A percentile compares a stretch with the other conserved stretches of the same genome.
Conservation (phyloP, 2,888 invertebrate species). For the Drosophila longiperda region DNA sequence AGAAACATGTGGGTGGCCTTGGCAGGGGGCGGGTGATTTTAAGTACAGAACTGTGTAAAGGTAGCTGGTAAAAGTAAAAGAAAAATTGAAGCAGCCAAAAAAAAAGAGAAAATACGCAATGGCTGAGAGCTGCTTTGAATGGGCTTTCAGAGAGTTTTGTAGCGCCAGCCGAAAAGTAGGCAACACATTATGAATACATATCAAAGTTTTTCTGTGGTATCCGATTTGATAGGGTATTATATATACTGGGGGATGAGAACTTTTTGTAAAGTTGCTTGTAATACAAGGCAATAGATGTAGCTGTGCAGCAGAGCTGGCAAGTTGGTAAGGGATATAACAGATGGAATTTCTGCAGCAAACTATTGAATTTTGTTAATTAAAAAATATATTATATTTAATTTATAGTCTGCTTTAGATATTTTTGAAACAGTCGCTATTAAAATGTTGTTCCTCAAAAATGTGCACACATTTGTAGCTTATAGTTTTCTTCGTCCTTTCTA, state of each 20-base stretch:
- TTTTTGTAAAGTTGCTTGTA: not conserved
- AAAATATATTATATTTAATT: not conserved
- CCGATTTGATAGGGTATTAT: slow-evolving; percentile 16
- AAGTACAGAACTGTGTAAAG: slow-evolving; percentile 25
- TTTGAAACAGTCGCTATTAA: not conserved
- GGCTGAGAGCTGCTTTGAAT: slow-evolving; percentile 33
- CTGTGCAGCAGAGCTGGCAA: not conserved
- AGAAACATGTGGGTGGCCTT: not conserved
- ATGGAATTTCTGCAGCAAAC: not conserved
- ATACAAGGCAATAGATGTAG: not conserved
- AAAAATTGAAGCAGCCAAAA: slow-evolving; percentile 33
- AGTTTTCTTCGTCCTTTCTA: not conserved
- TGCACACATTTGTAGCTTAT: not conserved
- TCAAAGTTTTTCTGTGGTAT: slow-evolving; percentile 41
- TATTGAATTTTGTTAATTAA: not conserved
- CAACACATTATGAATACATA: slow-evolving; percentile 71
- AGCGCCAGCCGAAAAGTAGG: slow-evolving; percentile 62
- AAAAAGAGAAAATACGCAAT: slow-evolving; percentile 12
- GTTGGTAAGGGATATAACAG: not conserved
- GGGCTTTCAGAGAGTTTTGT: slow-evolving; percentile 36
- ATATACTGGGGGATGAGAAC: not conserved
- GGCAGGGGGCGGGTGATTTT: not conserved
- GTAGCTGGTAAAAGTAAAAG: slow-evolving; percentile 40
- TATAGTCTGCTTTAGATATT: fast-evolving
- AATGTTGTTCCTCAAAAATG: not conserved